Evolutionary conservation across 2,113 vertebrate species (phyloP).

Genomic region (Euleptes europaea): DNA sequence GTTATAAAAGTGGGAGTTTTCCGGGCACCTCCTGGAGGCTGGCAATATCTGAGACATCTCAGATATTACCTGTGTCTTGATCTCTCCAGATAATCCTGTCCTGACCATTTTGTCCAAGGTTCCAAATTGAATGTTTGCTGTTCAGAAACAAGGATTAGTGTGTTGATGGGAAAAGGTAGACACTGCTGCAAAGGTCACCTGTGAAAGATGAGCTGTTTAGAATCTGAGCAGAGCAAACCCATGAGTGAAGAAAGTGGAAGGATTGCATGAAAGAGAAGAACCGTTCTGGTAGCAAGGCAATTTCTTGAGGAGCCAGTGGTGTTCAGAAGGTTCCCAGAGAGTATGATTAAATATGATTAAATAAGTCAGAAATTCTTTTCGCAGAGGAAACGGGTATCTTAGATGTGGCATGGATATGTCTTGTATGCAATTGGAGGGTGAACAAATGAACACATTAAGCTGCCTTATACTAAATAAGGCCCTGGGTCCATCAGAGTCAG

Average conservation of each 20-base stretch:
- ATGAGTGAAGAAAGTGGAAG: background rate
- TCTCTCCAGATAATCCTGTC: background rate
- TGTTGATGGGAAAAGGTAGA: background rate
- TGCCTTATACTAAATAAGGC: no score
- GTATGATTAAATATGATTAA: background rate
- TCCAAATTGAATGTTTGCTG: slow-evolving; percentile 16
- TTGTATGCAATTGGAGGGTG: background rate
- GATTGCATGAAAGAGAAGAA: background rate
- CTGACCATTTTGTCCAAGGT: background rate
- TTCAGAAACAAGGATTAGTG: background rate
- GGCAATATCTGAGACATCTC: background rate
- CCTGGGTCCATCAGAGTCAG: no score
- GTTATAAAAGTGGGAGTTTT: no score
- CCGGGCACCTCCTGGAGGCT: no score
- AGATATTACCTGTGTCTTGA: background rate
- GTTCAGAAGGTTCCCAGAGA: background rate
- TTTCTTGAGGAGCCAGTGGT: background rate
- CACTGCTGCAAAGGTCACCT: slow-evolving; percentile 8
- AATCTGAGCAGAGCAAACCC: background rate
- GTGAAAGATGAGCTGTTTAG: background rate
- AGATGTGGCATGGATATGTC: background rate
- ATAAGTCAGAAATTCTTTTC: background rate
- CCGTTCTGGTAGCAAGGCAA: background rate
- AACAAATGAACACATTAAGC: no score
- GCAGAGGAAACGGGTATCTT: background rate